Conservation (phyloP, 2,888 invertebrate species). For the Stenolophus ochropezus region DNA sequence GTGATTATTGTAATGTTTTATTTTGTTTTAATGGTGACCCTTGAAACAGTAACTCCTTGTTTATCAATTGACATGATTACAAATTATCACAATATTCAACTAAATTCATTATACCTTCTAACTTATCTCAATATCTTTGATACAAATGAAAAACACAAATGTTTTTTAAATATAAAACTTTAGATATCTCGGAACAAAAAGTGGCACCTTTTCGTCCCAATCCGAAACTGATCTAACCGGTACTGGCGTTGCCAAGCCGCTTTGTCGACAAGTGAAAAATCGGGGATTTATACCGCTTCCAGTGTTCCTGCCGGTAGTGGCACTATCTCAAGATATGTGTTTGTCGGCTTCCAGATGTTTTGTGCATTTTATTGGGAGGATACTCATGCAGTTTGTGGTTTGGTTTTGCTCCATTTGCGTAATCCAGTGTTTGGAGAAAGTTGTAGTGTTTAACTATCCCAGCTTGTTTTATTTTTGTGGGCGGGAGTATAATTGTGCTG, state of each 20-base stretch:
- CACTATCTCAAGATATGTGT: conserved; percentile 11
- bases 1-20: too few species aligned
- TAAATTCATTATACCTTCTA: too few species aligned
- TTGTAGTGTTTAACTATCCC: not conserved
- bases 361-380: conserved; percentile 34
- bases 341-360: conserved; percentile 16
- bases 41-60: too few species aligned
- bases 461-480: conserved; percentile 2
- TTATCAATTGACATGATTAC: too few species aligned
- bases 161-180: too few species aligned
- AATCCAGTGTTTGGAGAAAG: conserved; percentile 4
- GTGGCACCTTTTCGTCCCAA: too few species aligned
- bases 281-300: not conserved
- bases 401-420: conserved; percentile 3
- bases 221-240: too few species aligned
- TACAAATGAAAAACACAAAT: too few species aligned
- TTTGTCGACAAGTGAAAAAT: not conserved
- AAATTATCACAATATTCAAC: too few species aligned
- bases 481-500: not conserved
- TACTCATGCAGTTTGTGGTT: not conserved
- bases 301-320: not conserved
- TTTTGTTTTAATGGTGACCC: too few species aligned
- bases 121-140: too few species aligned
- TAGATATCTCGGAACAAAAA: too few species aligned
- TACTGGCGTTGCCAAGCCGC: not conserved